Conservation (phyloP, 2,888 invertebrate species). For the Pediacus dermestoides region DNA sequence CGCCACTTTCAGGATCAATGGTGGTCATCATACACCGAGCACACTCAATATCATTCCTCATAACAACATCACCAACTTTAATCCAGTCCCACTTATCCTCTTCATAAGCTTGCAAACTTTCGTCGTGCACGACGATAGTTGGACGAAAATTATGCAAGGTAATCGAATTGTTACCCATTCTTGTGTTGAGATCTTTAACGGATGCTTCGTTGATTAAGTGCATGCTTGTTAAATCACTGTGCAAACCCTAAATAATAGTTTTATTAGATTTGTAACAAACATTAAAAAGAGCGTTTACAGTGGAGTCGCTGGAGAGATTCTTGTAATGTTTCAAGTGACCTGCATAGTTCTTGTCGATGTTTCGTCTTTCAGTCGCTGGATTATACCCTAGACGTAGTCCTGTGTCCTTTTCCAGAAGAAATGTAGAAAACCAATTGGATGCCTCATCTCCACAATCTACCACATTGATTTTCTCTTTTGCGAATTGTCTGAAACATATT, state of each 20-base stretch:
- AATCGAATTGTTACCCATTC: conserved; percentile 44
- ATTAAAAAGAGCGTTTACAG: conserved; percentile 25
- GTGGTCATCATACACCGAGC: conserved; percentile 52
- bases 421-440: conserved; percentile 58
- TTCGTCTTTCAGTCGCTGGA: conserved; percentile 29
- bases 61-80: conserved; percentile 53
- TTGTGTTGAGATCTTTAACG: conserved; percentile 51
- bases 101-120: conserved; percentile 42
- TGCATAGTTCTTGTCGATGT: conserved; percentile 5
- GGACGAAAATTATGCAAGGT: conserved; percentile 54
- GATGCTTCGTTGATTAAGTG: conserved; percentile 54
- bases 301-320: conserved; percentile 28
- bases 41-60: conserved; percentile 56
- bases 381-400: conserved; percentile 43
- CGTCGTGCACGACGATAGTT: conserved; percentile 54
- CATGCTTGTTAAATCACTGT: conserved; percentile 54
- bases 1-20: conserved; percentile 52
- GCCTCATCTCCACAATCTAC: conserved; percentile 63
- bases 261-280: too few species aligned
- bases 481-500: not conserved
- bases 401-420: conserved; percentile 32
- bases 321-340: conserved; percentile 26
- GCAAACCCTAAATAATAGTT: conserved; percentile 48
- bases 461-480: conserved; percentile 37
- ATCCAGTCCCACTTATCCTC: conserved; percentile 59